These are phyloP conservation scores for Neosilurus hyrtlii DNA, from an alignment of 2,797 vertebrate genomes.

Conservation along the genomic window DNA sequence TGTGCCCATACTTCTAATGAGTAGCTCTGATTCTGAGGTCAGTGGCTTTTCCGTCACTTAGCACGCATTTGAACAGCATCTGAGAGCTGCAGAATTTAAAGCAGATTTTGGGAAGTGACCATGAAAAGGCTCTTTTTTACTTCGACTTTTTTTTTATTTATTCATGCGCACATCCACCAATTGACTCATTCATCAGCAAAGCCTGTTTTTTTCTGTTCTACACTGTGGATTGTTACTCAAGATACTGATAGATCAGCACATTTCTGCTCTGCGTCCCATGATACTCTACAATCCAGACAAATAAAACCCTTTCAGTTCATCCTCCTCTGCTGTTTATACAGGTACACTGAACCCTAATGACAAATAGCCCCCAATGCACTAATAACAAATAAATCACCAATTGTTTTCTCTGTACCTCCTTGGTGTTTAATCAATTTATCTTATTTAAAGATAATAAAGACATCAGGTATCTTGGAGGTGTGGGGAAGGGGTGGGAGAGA, in stretches of 20 bases:
- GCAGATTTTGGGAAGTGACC: background rate
- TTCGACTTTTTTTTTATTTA: background rate
- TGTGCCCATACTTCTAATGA: background rate
- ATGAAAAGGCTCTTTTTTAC: slow-evolving; percentile 10
- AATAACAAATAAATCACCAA: slow-evolving; percentile 3
- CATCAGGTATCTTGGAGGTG: background rate
- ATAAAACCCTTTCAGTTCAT: background rate
- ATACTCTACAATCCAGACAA: slow-evolving; percentile 57
- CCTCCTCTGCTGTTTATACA: background rate
- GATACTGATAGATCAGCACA: slow-evolving; percentile 62
- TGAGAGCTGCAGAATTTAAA: slow-evolving; percentile 11
- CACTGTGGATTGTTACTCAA: slow-evolving; percentile 57
- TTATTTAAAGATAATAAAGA: background rate
- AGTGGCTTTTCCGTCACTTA: background rate
- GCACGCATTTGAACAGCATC: background rate
- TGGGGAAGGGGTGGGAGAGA: background rate
- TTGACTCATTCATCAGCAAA: slow-evolving; percentile 54
- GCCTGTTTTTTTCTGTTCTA: slow-evolving; percentile 22
- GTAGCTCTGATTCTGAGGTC: background rate
- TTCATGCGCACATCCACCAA: slow-evolving; percentile 48
- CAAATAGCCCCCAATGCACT: background rate
- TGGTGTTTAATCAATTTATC: too few relatives aligned
- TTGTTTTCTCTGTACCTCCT: background rate
- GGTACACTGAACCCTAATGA: background rate
- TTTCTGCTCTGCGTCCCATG: slow-evolving; percentile 59